Evolutionary conservation across 30 jellyfish, hydroid and myxozoan species (phyloP).

Genomic region (Catostylus mosaicus): DNA sequence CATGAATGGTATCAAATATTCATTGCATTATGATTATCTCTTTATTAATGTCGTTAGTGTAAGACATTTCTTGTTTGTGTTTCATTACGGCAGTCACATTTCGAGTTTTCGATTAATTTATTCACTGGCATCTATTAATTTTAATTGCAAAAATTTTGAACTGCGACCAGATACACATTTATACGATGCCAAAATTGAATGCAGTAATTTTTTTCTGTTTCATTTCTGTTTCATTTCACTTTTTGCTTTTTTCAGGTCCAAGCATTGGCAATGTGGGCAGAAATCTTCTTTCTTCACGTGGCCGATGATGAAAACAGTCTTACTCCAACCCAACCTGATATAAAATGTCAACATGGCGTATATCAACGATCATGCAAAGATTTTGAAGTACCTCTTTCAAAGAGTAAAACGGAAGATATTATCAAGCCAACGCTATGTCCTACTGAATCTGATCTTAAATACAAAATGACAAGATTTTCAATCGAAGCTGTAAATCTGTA

Average conservation of each 20-base stretch:
- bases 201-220: too few species aligned
- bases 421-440: constrained; percentile 63
- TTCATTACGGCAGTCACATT: too few species aligned
- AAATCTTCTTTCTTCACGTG: constrained; percentile 72
- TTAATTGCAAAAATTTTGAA: too few species aligned
- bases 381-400: constrained; percentile 40
- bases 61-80: too few species aligned
- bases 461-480: constrained; percentile 87
- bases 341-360: constrained; percentile 76
- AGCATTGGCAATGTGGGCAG: constrained; percentile 79
- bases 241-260: constrained; percentile 56
- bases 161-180: too few species aligned
- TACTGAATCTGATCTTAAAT: constrained; percentile 85
- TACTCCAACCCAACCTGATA: constrained; percentile 48
- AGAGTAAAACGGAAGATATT: constrained; percentile 19
- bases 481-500: constrained; percentile 75
- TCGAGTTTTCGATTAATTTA: too few species aligned
- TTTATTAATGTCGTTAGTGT: too few species aligned
- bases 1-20: too few species aligned
- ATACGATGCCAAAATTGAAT: too few species aligned
- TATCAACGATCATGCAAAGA: constrained; percentile 60
- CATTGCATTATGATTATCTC: too few species aligned
- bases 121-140: too few species aligned
- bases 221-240: not conserved
- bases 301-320: constrained; percentile 83